Conservation (phyloP, 2,113 vertebrate species). For the Benitochromis conjunctus region DNA sequence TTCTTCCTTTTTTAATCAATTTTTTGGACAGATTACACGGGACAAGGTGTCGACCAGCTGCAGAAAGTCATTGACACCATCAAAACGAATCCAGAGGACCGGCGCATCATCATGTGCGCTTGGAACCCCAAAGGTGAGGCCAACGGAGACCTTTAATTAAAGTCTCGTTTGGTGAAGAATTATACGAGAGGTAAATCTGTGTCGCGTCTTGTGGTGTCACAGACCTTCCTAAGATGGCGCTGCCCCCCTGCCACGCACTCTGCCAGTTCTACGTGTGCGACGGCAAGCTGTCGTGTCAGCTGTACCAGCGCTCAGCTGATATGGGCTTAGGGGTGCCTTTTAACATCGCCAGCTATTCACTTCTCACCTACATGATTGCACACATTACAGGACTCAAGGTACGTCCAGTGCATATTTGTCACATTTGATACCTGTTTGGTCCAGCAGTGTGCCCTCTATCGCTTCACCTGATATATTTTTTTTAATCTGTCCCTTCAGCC, state of each 20-base stretch:
- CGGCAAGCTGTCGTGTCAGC: constrained; percentile 91
- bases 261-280: constrained; percentile 94
- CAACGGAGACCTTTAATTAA: neutral
- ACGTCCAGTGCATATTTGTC: neutral
- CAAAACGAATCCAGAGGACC: constrained; percentile 89
- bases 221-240: constrained; percentile 91
- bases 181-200: neutral
- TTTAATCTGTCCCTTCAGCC: constrained; percentile 64
- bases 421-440: neutral
- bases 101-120: constrained; percentile 94
- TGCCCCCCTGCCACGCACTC: constrained; percentile 93
- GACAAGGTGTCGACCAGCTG: constrained; percentile 92
- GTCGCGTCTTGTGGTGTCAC: neutral
- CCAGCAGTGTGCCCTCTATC: neutral
- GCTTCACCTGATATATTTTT: neutral
- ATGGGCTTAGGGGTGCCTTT: constrained; percentile 98
- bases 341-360: constrained; percentile 94
- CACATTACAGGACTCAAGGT: constrained; percentile 93
- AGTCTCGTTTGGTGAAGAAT: neutral
- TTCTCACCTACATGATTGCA: constrained; percentile 97
- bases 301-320: constrained; percentile 94
- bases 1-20: neutral
- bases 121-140: constrained; percentile 80
- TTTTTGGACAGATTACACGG: constrained; percentile 83
- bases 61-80: constrained; percentile 91